phyloP scores from a whole-genome alignment of 2,113 vertebrate species.

The Ranitomeya variabilis region DNA sequence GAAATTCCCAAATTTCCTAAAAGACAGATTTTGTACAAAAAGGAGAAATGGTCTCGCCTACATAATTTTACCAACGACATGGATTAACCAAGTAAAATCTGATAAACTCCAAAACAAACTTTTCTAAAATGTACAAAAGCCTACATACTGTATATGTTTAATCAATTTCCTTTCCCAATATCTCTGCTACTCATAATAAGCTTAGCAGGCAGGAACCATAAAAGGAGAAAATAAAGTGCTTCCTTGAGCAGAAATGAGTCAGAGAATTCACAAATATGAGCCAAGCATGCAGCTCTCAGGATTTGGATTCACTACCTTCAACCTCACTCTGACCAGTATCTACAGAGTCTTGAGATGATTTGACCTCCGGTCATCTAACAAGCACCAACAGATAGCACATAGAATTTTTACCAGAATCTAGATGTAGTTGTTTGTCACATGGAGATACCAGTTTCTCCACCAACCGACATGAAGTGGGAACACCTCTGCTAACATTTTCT shows the following conservation, averaged over 20 bases:
- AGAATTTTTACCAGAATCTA: neutral
- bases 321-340: neutral
- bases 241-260: neutral
- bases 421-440: neutral
- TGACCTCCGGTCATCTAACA: neutral
- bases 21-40: too few species aligned
- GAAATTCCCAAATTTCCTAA: too few species aligned
- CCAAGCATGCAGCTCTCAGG: neutral
- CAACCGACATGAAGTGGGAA: neutral
- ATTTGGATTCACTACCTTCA: neutral
- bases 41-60: too few species aligned
- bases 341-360: neutral
- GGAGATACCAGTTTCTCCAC: neutral
- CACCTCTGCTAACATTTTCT: neutral
- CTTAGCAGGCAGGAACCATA: neutral
- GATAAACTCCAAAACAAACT: too few species aligned
- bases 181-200: neutral
- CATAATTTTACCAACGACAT: too few species aligned
- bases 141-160: too few species aligned
- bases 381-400: neutral
- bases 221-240: neutral
- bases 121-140: too few species aligned
- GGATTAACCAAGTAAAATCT: too few species aligned
- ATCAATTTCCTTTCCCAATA: neutral
- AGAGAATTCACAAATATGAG: neutral